A percentile compares a stretch with the other conserved stretches of the same genome.
Conservation (phyloP, 2,888 invertebrate genomes). For the Idaea aversata region DNA sequence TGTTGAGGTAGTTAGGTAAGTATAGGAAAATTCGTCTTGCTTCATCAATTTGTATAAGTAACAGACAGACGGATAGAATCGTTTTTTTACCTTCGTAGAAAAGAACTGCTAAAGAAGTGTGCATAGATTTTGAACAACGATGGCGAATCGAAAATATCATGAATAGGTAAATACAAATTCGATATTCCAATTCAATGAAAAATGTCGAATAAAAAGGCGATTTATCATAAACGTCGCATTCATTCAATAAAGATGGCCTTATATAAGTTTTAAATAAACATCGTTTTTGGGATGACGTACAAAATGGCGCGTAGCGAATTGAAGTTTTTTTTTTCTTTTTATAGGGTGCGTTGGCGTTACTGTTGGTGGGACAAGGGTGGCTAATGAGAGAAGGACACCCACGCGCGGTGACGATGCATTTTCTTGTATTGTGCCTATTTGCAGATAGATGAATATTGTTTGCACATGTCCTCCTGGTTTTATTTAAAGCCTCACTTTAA, state of each 20-base stretch:
- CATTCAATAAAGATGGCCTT: slow-evolving; percentile 61
- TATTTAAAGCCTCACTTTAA: background rate
- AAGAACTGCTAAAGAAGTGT: slow-evolving; percentile 48
- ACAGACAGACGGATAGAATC: background rate
- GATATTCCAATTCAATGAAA: slow-evolving; percentile 73
- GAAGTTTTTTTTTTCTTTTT: slow-evolving; percentile 53
- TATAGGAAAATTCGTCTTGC: no score
- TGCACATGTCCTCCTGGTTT: slow-evolving; percentile 31
- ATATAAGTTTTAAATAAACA: slow-evolving; percentile 78
- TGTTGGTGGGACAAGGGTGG: slow-evolving; percentile 63
- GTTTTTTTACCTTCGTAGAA: background rate
- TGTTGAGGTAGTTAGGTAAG: no score
- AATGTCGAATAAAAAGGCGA: slow-evolving; percentile 72
- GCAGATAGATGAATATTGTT: slow-evolving; percentile 33
- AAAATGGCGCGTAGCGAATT: slow-evolving; percentile 68
- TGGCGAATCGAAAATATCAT: slow-evolving; percentile 76
- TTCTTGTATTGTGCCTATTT: slow-evolving; percentile 34
- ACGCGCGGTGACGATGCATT: slow-evolving; percentile 62
- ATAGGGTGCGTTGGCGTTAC: slow-evolving; percentile 52
- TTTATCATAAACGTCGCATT: slow-evolving; percentile 71
- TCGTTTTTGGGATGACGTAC: slow-evolving; percentile 70
- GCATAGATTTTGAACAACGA: slow-evolving; percentile 61
- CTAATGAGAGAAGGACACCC: slow-evolving; percentile 79
- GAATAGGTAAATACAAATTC: slow-evolving; percentile 78
- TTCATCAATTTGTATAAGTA: no score